phyloP scores from a whole-genome alignment of 2,113 vertebrate species.

The Phasianus colchicus region DNA sequence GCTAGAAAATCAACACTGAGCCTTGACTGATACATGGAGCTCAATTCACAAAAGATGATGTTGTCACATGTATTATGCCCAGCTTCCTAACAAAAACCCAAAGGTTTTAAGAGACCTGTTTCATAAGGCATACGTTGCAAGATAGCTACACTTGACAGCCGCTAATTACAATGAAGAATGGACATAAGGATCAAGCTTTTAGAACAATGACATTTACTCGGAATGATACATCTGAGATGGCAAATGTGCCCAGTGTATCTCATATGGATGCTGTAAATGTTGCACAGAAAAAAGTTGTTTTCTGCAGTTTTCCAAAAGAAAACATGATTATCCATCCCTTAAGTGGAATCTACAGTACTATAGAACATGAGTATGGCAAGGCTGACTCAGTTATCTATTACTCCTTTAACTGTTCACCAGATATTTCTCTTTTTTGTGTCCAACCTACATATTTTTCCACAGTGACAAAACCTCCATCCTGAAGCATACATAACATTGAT shows the following conservation, averaged over 20 bases:
- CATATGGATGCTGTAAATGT: not conserved
- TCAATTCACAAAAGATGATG: not conserved
- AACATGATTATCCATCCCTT: slow-evolving; percentile 9
- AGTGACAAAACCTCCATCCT: not conserved
- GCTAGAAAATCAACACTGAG: not conserved
- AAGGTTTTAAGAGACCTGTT: not conserved
- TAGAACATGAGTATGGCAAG: not conserved
- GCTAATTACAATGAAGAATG: not conserved
- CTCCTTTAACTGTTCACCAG: not conserved
- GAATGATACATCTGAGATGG: not conserved
- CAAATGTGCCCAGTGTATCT: not conserved
- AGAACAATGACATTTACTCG: not conserved
- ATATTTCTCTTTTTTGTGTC: not conserved
- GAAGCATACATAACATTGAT: not conserved
- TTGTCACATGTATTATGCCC: not conserved
- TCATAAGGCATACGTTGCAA: not conserved
- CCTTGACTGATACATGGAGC: not conserved
- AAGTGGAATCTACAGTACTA: not conserved
- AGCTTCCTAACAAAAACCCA: not conserved
- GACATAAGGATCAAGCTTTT: not conserved
- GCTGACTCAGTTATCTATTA: not conserved
- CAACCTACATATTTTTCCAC: not conserved
- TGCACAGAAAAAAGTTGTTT: slow-evolving; percentile 28
- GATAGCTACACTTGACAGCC: not conserved
- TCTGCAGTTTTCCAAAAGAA: slow-evolving; percentile 37